Conservation (phyloP, 2,888 invertebrate species). For the Sepioteuthis lessoniana region DNA sequence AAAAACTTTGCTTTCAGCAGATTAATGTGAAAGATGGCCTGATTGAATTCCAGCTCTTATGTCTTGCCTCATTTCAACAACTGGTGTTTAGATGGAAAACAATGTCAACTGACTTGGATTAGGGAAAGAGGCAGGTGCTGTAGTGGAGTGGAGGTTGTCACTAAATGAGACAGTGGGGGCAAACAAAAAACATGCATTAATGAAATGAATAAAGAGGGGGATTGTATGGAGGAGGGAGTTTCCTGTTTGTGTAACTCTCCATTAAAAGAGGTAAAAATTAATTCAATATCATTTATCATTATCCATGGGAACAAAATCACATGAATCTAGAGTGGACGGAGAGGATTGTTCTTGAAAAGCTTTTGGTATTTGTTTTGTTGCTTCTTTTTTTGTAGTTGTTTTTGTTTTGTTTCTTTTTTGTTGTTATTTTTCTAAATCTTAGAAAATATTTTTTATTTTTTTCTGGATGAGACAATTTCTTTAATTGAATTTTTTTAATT, state of each 20-base stretch:
- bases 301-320: neutral
- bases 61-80: neutral
- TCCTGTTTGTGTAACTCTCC: conserved; percentile 33
- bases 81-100: neutral
- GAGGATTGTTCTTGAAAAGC: neutral
- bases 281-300: neutral
- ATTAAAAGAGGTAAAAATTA: conserved; percentile 5
- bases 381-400: too few species aligned
- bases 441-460: neutral
- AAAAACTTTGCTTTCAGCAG: neutral
- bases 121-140: too few species aligned
- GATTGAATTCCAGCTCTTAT: neutral
- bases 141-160: neutral
- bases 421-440: too few species aligned
- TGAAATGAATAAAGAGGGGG: neutral
- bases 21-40: neutral
- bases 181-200: neutral
- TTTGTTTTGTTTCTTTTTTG: too few species aligned
- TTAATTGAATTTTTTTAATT: neutral
- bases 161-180: neutral
- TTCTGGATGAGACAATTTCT: neutral
- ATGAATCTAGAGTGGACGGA: neutral
- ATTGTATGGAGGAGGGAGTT: neutral
- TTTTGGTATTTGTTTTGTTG: too few species aligned
- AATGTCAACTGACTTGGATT: neutral